Evolutionary conservation across 2,888 invertebrate genomes (phyloP), one percentile per base, ranked within the genome.

Genomic region (Ferrisia virgata): DNA sequence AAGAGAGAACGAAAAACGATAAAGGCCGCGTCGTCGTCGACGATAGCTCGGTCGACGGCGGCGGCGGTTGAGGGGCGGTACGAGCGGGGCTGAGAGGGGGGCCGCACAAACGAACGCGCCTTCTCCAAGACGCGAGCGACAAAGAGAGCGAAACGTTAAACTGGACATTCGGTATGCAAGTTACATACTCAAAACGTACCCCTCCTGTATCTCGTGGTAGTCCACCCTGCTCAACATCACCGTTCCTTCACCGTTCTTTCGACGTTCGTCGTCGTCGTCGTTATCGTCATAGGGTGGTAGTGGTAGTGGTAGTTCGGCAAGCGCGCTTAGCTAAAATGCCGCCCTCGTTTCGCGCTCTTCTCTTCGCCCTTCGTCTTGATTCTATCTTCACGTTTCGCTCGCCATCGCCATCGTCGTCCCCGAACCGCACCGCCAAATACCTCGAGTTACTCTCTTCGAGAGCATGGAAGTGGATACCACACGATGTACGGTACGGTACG

Each of bases 91-190:
- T n/a, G n/a, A n/a, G n/a, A n/a, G 1, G 79, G 25, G 36, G 25
- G 81, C 81, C n/a, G 64, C 18, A 76, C 9, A 47, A 40, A 36
- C 31, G 58, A 58, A 47, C 47, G 81, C 40, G 81, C 31, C 36
- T 43, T 79, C 47, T 79, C 79, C 28, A 81, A 81, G 81, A 81
- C 81, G 82, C 82, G 82, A 69, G 36, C 64, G 82, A 69, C 31
- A 82, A 64, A 69, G 82, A 82, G 82, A 69, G 69, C 69, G 40
- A 82, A 82, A 82, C 82, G 82, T 69, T 82, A 82, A 82, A 82
- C 84, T 84, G 84, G 84, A 84, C 84, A 84, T 84, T 84, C 84
- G 79, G 84, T 84, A 84, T 84, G 84, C 84, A 79, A 84, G 84
- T 79, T 79, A 84, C 79, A 84, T 79, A 53, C 84, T 84, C 47